phyloP scores from a whole-genome alignment of 2,113 vertebrate species.

The Perca flavescens region DNA sequence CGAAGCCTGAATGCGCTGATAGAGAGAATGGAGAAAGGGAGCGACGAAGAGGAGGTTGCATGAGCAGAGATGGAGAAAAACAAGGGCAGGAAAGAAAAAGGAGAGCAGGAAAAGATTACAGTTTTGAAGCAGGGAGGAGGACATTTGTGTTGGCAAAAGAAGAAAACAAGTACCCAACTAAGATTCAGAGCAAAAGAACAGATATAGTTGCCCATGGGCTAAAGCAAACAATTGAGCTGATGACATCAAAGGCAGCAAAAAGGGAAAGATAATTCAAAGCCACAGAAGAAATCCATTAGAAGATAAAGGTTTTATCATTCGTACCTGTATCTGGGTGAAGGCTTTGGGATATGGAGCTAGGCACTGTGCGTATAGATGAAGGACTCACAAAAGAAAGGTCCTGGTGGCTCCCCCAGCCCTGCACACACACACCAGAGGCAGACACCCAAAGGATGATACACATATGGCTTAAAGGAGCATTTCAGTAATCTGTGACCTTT shows the following conservation, averaged over 20 bases:
- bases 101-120: neutral
- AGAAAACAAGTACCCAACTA: conserved; percentile 13
- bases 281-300: neutral
- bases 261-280: neutral
- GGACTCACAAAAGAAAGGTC: conserved; percentile 86
- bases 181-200: conserved; percentile 19
- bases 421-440: neutral
- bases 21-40: neutral
- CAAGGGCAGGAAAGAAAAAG: neutral
- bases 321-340: conserved; percentile 68
- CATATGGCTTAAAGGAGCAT: neutral
- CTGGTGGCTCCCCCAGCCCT: conserved; percentile 95
- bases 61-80: conserved; percentile 13
- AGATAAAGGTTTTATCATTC: conserved; percentile 15
- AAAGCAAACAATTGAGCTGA: conserved; percentile 2
- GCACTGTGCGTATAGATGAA: conserved; percentile 79
- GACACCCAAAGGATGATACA: neutral
- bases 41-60: neutral
- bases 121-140: neutral
- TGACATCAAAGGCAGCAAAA: conserved; percentile 24
- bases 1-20: conserved; percentile 84
- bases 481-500: neutral
- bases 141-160: conserved; percentile 7
- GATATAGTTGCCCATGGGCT: conserved; percentile 7
- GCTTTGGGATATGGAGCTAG: conserved; percentile 66